Conservation (phyloP, 2,797 vertebrate genomes). For the Anguilla megastoma region DNA sequence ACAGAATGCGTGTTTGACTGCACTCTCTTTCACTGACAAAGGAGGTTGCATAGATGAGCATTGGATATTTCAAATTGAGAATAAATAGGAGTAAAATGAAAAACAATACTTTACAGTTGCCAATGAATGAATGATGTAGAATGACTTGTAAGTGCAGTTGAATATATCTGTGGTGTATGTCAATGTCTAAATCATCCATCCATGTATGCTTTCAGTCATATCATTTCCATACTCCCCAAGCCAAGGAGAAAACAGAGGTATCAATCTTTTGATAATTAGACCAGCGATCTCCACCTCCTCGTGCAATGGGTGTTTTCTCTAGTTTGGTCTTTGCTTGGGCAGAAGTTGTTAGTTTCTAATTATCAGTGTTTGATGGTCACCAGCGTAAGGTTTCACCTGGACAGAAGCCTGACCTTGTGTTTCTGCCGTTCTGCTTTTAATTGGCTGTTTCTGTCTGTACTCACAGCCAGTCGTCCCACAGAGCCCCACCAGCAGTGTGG, state of each 20-base stretch:
- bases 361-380: neutral
- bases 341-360: neutral
- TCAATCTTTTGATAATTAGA: neutral
- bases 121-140: neutral
- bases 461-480: conserved; percentile 92
- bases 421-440: conserved; percentile 27
- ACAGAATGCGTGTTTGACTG: neutral
- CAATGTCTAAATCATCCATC: neutral
- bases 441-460: neutral
- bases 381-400: neutral
- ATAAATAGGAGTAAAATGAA: neutral
- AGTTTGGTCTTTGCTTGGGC: neutral
- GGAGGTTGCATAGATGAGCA: neutral
- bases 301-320: neutral
- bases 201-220: neutral
- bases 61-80: neutral
- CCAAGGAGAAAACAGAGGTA: neutral
- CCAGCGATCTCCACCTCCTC: neutral
- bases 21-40: neutral
- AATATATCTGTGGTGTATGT: neutral
- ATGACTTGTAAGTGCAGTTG: neutral
- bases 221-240: neutral
- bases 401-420: neutral
- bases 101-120: neutral
- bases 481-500: conserved; percentile 95